Base-by-base conservation (phyloP, 2,797 vertebrate species). In the Malacoraja senta region DNA sequence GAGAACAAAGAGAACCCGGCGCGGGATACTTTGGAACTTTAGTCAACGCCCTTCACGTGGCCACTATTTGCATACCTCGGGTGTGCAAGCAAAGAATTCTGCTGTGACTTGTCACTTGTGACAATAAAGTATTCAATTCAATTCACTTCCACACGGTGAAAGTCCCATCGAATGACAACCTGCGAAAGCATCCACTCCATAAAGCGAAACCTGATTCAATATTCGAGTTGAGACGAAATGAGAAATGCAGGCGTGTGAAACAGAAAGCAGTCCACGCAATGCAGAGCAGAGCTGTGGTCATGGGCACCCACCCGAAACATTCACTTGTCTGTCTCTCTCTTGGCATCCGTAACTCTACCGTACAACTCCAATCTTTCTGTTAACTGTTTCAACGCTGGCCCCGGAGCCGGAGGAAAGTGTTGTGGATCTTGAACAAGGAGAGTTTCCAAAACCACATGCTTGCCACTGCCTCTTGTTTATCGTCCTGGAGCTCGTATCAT, bases 241-340 rank as follows among this genome's bases (percentile, higher is more conserved):
- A 88, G 35, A 68, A 88, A 35, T 68, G n/a, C 84, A 21, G 63
- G n/a, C 32, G 10, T 78, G 77, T 78, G 77, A 78, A 68, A 32
- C 32, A 32, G 61, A 84, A 61, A 61, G 15, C 26, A 61, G n/a
- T 88, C n/a, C 15, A 0, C 10, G 63, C 32, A 68, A 35, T 1
- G 9, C 1, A 19, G n/a, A 35, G 61, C 17, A n/a, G 61, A 10
- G 63, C 63, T 68, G 15, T 32, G 19, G n/a, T 68, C 61, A 68
- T 68, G 84, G 84, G 63, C 32, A 1, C 63, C 84, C 84, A 88
- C 8, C 8, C 15, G 84, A 88, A 88, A 88, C 63, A 9, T 35
- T 88, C 65, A 88, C 84, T n/a, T 88, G 84, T 68, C 84, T 88
- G 19, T 68, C n/a, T 32, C n/a, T 88, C 9, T 88, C 84, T 35